Evolutionary conservation across 2,888 invertebrate genomes (phyloP), one percentile per base, ranked within the genome.

Genomic region (Microplitis deprimator): DNA sequence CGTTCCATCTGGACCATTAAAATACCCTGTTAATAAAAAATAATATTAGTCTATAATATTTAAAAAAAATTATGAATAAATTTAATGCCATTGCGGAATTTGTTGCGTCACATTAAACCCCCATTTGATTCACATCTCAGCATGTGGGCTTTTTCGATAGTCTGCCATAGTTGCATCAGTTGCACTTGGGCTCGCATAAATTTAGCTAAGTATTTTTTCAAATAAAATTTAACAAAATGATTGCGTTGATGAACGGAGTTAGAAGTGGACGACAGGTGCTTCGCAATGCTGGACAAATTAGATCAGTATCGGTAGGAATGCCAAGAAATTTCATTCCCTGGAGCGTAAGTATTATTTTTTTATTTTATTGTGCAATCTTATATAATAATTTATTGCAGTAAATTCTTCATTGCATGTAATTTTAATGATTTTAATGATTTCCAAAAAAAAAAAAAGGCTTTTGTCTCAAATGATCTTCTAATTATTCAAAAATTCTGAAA

Each of bases 251-350:
- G 61, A 78, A 74, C 64, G 70, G 72, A 10, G 65, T 80, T 41
- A 80, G 76, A 62, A 41, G 75, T 73, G 78, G 79, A 41, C 77
- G 77, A 17, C n/a, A 40, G 10, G 74, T 78, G 41, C 75, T 76
- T 75, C 76, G 77, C 62, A 75, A 76, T 41, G 76, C 78, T 16
- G 65, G 73, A 67, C 80, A 77, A 60, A 75, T 77, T 67, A 81
- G 80, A 69, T 77, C 75, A 6, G 1, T 20, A 13, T 80, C 3
- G 38, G 29, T 16, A 29, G 69, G 78, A 73, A 79, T 71, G 62
- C 83, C 83, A 5, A 77, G 79, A 61, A 77, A 76, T 71, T 80
- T 79, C 77, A n/a, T 83, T 70, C 69, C 83, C 4, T 77, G 83
- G n/a, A 6, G 75, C 60, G 83, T 83, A 79, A 83, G 83, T 77